phyloP scores from a whole-genome alignment of 1,140 invertebrate genomes.

The Drosophila pandora region DNA sequence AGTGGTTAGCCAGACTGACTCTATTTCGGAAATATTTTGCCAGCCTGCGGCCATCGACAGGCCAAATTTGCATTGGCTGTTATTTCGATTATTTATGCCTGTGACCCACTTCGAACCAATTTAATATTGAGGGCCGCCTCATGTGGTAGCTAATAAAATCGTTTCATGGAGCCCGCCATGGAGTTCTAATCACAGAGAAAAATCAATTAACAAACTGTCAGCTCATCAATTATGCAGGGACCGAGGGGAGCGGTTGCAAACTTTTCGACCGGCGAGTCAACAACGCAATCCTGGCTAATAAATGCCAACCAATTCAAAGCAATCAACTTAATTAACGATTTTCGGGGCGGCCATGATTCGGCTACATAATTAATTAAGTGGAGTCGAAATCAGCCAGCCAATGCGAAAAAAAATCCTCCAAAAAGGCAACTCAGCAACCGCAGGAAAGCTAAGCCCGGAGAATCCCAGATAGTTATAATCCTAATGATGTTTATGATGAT shows the following conservation, averaged over 20 bases:
- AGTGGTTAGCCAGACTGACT: slow-evolving; percentile 21
- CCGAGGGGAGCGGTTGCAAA: slow-evolving; percentile 15
- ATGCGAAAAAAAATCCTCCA: slow-evolving; percentile 17
- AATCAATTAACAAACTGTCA: slow-evolving; percentile 75
- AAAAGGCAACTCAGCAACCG: slow-evolving; percentile 25
- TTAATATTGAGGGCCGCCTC: slow-evolving; percentile 57
- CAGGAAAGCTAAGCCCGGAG: neutral
- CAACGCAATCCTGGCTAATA: slow-evolving; percentile 71
- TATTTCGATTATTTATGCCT: slow-evolving; percentile 21
- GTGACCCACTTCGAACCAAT: slow-evolving; percentile 46
- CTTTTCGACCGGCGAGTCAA: slow-evolving; percentile 58
- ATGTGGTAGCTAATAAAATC: slow-evolving; percentile 71
- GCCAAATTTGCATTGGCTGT: slow-evolving; percentile 18
- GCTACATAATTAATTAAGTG: slow-evolving; percentile 78
- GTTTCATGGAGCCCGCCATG: slow-evolving; percentile 38
- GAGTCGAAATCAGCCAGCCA: slow-evolving; percentile 28
- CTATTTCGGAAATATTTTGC: slow-evolving; percentile 28
- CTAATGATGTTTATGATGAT: slow-evolving; percentile 15
- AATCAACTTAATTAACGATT: slow-evolving; percentile 81
- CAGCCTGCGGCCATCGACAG: slow-evolving; percentile 10
- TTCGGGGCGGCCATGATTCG: slow-evolving; percentile 58
- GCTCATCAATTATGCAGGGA: slow-evolving; percentile 65
- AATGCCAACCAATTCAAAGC: slow-evolving; percentile 76
- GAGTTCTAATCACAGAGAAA: slow-evolving; percentile 48
- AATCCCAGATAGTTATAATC: slow-evolving; percentile 14